Conservation (phyloP, 1,140 invertebrate genomes). For the Drosophila melanogaster region Release_6_plus_ISO1_MT NT_033777.3:6851501-6852000, state of each 20-base stretch:
- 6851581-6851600: constrained; percentile 72
- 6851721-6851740: constrained; percentile 74
- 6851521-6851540: constrained; percentile 19
- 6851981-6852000: constrained; percentile 49
- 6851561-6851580: constrained; percentile 82
- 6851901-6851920: too few relatives aligned
- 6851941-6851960: not conserved
- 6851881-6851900: too few relatives aligned
- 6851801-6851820: not conserved
- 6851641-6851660: constrained; percentile 78
- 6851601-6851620: constrained; percentile 50
- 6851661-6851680: constrained; percentile 76
- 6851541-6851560: constrained; percentile 75
- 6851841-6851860: not conserved
- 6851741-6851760: constrained; percentile 6
- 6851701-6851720: constrained; percentile 68
- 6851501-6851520: constrained; percentile 6
- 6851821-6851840: too few relatives aligned
- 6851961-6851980: constrained; percentile 25
- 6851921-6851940: too few relatives aligned
- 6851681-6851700: constrained; percentile 52
- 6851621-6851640: constrained; percentile 56
- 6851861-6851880: not conserved
- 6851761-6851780: not conserved
- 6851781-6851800: not conserved